Percentiles rank a stretch among this genome's conserved stretches.
Evolutionary conservation across 1,140 invertebrate genomes (phyloP).

Genomic region (Sitobion miscanthi): DNA sequence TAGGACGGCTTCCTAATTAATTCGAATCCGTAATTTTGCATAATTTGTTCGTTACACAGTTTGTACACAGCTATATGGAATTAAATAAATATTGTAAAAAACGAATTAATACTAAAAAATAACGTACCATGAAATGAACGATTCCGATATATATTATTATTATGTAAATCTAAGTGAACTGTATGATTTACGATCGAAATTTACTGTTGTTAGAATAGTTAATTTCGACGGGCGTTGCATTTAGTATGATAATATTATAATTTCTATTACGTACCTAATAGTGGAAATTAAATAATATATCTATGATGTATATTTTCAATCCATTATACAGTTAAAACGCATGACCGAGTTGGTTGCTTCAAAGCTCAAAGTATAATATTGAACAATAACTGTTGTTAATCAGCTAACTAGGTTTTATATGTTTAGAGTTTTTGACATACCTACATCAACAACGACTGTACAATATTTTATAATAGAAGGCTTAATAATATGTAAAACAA

Average conservation of each 20-base stretch:
- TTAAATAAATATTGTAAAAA: constrained; percentile 5
- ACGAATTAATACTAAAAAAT: not conserved
- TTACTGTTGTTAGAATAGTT: not conserved
- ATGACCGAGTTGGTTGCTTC: not conserved
- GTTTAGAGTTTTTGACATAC: not conserved
- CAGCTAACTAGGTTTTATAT: not conserved
- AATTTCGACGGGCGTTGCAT: not conserved
- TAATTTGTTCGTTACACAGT: not conserved
- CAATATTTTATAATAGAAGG: not conserved
- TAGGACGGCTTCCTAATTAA: not conserved
- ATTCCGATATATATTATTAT: not conserved
- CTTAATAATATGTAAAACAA: not conserved
- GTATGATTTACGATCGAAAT: not conserved
- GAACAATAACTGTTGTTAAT: not conserved
- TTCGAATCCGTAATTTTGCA: not conserved
- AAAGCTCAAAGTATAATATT: not conserved
- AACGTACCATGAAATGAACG: not conserved
- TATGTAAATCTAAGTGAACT: not conserved
- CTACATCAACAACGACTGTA: not conserved
- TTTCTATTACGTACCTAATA: not conserved
- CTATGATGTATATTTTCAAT: not conserved
- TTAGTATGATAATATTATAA: not conserved
- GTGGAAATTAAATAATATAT: not conserved
- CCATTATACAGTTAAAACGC: not conserved
- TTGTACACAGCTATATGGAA: not conserved